Base-by-base conservation (phyloP, 2,888 invertebrate genomes). In the Calameuta filiformis region DNA sequence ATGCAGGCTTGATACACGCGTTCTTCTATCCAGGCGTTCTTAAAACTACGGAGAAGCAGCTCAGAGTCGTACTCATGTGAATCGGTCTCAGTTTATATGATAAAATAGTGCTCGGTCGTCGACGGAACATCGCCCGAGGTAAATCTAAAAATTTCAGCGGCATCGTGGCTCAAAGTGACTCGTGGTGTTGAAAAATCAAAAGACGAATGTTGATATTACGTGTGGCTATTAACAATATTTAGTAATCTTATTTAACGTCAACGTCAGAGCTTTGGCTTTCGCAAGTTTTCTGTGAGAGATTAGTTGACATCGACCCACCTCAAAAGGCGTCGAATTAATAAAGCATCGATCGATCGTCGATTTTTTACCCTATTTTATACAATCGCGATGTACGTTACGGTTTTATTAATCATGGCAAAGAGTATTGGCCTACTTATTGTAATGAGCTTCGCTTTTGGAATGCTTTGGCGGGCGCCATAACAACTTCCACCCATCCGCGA, bases 131-230 rank as follows among this genome's bases (percentile, higher is more conserved):
- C 76, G 75, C 76, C 81, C 77, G 83, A 89, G 89, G 90, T 90
- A 90, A 90, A 90, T 90, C 90, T 84, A 85, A 85, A 69, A 80
- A 87, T 87, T 85, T 84, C 83, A 82, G 75, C 79, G 79, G 74
- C 88, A 89, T 90, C 90, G 77, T 79, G n/a, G 73, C 31, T 11
- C n/a, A 23, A 12, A 73, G 9, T n/a, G 35, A 35, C n/a, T 73
- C 40, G 69, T 15, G 34, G 68, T 75, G 78, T 73, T 34, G 75
- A 33, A 78, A 56, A 75, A 56, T 75, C 33, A 4, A 75, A 76
- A 35, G 76, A 76, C 69, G 15, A 34, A 31, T n/a, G 34, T 73
- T 69, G n/a, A 3, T 74, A n/a, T 73, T 73, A 23, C 33, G 31
- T 9, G 35, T 77, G 82, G 82, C 40, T 4, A 23, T 23, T 56